Conservation (phyloP, 2,797 vertebrate species). For the Potorous gilbertii region DNA sequence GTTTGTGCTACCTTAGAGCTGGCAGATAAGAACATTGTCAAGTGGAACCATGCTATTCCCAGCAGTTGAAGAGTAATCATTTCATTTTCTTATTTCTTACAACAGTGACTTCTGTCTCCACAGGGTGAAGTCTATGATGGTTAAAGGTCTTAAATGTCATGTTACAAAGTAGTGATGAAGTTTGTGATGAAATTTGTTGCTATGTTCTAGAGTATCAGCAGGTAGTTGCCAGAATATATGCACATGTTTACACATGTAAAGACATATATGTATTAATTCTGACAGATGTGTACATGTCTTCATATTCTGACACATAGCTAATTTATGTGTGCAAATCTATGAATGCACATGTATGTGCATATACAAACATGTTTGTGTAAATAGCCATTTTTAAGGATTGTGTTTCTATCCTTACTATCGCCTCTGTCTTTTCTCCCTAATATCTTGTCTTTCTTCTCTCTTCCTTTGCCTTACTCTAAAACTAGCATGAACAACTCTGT, state of each 20-base stretch:
- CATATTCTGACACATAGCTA: neutral
- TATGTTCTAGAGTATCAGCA: neutral
- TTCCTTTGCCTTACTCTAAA: neutral
- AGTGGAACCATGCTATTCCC: neutral
- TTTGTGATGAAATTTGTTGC: neutral
- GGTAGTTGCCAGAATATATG: neutral
- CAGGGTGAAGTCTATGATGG: neutral
- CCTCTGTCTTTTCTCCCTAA: neutral
- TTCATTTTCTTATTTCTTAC: neutral
- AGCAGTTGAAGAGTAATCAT: neutral
- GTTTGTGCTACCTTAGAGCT: neutral
- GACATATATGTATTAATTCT: neutral
- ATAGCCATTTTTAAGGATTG: neutral
- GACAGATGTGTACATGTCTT: neutral
- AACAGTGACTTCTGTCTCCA: constrained; percentile 8
- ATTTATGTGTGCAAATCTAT: neutral
- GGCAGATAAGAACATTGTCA: neutral
- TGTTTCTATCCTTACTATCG: neutral
- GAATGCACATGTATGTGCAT: too few relatives aligned
- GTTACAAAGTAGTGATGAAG: neutral
- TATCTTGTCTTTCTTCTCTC: constrained; percentile 13
- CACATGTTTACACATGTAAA: neutral
- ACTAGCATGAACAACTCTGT: neutral
- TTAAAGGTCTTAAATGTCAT: neutral
- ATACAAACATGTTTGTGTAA: neutral